phyloP scores from a whole-genome alignment of 2,113 vertebrate genomes.

The Apodemus speciosus region DNA sequence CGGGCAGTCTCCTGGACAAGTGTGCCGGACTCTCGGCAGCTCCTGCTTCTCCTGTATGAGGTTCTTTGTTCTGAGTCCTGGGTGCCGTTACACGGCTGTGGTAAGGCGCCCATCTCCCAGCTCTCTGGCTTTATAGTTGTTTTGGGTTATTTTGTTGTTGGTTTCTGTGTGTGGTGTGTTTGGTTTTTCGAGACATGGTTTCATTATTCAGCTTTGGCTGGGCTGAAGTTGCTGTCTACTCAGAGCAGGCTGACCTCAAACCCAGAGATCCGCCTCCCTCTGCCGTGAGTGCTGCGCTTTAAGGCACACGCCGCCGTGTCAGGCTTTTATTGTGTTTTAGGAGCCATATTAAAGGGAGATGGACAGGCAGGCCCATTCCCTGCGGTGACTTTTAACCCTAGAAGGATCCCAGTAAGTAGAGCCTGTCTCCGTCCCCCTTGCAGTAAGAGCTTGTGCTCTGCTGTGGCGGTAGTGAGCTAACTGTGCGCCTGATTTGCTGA shows the following conservation, averaged over 20 bases:
- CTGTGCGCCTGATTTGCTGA: conserved; percentile 7
- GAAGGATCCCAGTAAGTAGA: conserved; percentile 25
- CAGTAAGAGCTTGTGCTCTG: neutral
- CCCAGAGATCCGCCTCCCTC: neutral
- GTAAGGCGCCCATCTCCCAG: neutral
- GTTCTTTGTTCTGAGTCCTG: neutral
- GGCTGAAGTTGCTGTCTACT: neutral
- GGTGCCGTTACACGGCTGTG: neutral
- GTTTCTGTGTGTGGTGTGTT: neutral
- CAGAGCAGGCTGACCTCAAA: neutral
- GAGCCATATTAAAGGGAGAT: conserved; percentile 36
- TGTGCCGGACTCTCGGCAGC: neutral
- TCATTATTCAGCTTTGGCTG: neutral
- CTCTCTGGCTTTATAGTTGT: neutral
- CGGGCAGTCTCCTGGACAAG: neutral
- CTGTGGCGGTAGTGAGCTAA: neutral
- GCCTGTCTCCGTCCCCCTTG: neutral
- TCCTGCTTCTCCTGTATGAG: neutral
- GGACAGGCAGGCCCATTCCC: neutral
- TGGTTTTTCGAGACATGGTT: neutral
- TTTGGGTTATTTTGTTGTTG: neutral
- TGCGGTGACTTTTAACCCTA: conserved; percentile 27
- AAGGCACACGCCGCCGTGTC: neutral
- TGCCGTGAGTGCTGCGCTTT: neutral
- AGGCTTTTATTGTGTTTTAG: conserved; percentile 10